Evolutionary conservation across 1,140 invertebrate genomes (phyloP), one percentile per base, ranked within the genome.

Genomic region (Helicoverpa armigera): DNA sequence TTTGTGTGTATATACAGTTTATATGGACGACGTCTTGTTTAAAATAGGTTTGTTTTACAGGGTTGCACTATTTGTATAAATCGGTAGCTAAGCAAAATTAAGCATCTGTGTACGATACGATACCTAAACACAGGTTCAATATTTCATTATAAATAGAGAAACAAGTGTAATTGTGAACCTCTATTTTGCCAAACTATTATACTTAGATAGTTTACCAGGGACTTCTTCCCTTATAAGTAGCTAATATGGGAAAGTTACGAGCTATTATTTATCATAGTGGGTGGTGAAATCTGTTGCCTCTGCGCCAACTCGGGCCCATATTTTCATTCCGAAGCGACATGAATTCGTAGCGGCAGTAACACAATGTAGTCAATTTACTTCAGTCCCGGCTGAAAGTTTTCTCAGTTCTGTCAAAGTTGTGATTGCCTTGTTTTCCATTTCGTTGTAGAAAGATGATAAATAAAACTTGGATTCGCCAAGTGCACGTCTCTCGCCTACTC

Each of bases 341-440:
- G 77, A 84, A 79, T 83, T 85, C 76, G 80, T 78, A 84, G 54
- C 73, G 81, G 61, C 75, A 35, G 87, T 86, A 83, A 86, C 88
- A 90, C 86, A 89, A 89, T 88, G 86, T 87, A 89, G 81, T 87
- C 87, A 90, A 88, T 89, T 90, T 89, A 81, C 83, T 77, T 80
- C 84, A 85, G 77, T 82, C 69, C 77, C 82, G 78, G n/a, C 84
- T 78, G 74, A 83, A 87, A 85, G 63, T 85, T 90, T 87, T 69
- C 85, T 80, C 85, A 79, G 70, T 84, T 85, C 84, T 84, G 77
- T 83, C 84, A 82, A 89, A 90, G 78, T 90, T 90, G 84, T 88
- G 88, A 90, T 90, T 89, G 89, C 86, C 88, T 90, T 88, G 88
- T 89, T 90, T 90, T 86, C 88, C 84, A 87, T 86, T 86, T 85